Evolutionary conservation across 2,797 vertebrate genomes (phyloP), one percentile per base, ranked within the genome.

Genomic region (Bufotes viridis): DNA sequence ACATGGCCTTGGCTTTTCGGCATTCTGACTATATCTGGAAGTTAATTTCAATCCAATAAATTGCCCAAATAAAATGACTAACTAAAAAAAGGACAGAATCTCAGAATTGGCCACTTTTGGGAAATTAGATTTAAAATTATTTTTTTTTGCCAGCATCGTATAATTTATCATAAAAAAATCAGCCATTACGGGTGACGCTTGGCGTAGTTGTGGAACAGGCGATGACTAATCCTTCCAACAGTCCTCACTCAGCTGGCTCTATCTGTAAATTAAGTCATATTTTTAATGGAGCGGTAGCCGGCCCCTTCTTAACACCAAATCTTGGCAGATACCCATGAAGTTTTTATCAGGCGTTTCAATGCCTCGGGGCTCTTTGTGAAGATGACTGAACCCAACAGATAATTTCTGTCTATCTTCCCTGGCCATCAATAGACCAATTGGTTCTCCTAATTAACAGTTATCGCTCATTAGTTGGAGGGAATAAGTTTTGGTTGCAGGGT

Each of bases 381-480:
- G 88, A 89, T 51, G 84, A 86, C 84, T 82, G 74, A 89, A 86
- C 88, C 80, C 88, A 89, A 86, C 63, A 86, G 79, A 89, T 89
- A 70, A 86, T 86, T 78, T 83, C 79, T 89, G 84, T 89, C 88
- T 89, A 81, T 89, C 88, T 89, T 89, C 60, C 60, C 12, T 42
- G 63, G 29, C 88, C 74, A 72, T 86, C 84, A 89, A 89, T 89
- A 89, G 88, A 63, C 84, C 88, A 83, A 53, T 89, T 55, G 70
- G 63, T 89, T 76, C 60, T 58, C 60, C 88, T 89, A 89, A 89
- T 89, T 89, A 89, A 89, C 88, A 89, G 88, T 86, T 83, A 89
- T 60, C n/a, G 84, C 88, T 89, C 88, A 89, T 89, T 89, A 89
- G 84, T 86, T 87, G 24, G 72, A 83, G 74, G 84, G 88, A 79